phyloP scores from a whole-genome alignment of 2,888 invertebrate genomes.

The Poecilus cupreus region DNA sequence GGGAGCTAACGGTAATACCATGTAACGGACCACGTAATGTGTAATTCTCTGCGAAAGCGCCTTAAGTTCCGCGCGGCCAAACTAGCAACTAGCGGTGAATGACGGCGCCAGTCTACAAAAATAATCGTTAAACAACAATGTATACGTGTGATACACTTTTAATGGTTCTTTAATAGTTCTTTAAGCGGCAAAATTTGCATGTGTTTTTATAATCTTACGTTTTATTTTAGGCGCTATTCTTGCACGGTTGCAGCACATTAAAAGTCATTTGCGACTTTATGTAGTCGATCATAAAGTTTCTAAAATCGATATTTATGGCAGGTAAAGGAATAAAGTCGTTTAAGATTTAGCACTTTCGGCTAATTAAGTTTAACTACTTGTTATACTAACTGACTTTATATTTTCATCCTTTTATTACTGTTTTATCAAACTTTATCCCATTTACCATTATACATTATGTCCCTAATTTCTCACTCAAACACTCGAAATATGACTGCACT shows the following conservation, averaged over 20 bases:
- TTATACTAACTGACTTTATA: slow-evolving; percentile 4
- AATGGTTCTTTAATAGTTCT: slow-evolving; percentile 57
- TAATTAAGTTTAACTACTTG: slow-evolving; percentile 28
- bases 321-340: slow-evolving; percentile 31
- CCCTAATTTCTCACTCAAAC: too few relatives aligned
- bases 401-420: slow-evolving; percentile 18
- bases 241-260: slow-evolving; percentile 20
- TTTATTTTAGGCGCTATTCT: slow-evolving; percentile 37
- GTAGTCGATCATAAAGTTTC: slow-evolving; percentile 34
- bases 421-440: slow-evolving; percentile 7
- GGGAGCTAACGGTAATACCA: background rate
- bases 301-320: slow-evolving; percentile 13
- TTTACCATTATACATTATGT: background rate
- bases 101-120: slow-evolving; percentile 32
- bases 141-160: slow-evolving; percentile 55
- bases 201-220: slow-evolving; percentile 51
- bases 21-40: slow-evolving; percentile 30
- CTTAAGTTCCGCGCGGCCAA: slow-evolving; percentile 1
- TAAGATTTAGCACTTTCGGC: slow-evolving; percentile 31
- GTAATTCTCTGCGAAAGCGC: slow-evolving; percentile 4
- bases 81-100: slow-evolving; percentile 8
- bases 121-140: slow-evolving; percentile 52
- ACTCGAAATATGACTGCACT: too few relatives aligned
- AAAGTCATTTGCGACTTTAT: slow-evolving; percentile 33
- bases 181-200: slow-evolving; percentile 56